Conservation (phyloP, 2,888 invertebrate species). For the Adela reaumurella region DNA sequence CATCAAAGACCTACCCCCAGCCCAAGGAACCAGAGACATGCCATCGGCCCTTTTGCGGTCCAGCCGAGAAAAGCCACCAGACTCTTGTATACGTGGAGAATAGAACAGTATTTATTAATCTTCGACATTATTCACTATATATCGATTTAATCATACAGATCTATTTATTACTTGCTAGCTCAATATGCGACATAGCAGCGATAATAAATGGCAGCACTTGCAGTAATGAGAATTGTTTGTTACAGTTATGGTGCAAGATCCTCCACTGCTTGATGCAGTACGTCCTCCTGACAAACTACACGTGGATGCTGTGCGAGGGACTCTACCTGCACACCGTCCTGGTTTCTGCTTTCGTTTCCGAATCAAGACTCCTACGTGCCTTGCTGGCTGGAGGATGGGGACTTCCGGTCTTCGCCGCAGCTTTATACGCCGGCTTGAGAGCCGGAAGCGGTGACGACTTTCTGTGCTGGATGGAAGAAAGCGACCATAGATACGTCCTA, state of each 20-base stretch:
- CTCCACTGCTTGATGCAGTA: slow-evolving; percentile 83
- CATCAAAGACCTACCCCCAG: too few species aligned
- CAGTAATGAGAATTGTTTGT: too few species aligned
- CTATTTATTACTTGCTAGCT: too few species aligned
- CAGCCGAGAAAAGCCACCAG: too few species aligned
- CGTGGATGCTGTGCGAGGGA: slow-evolving; percentile 97
- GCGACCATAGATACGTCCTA: slow-evolving; percentile 67
- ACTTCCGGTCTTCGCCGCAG: slow-evolving; percentile 65
- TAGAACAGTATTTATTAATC: too few species aligned
- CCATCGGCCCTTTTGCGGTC: too few species aligned
- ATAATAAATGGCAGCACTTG: too few species aligned
- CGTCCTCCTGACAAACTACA: slow-evolving; percentile 87
- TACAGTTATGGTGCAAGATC: slow-evolving; percentile 77
- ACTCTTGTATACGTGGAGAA: too few species aligned
- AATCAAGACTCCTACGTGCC: slow-evolving; percentile 78
- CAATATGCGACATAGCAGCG: too few species aligned
- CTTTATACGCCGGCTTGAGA: slow-evolving; percentile 65
- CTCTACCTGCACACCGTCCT: slow-evolving; percentile 91
- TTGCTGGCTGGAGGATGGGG: slow-evolving; percentile 85
- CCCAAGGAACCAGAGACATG: too few species aligned
- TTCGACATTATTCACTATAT: too few species aligned
- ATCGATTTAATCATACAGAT: too few species aligned
- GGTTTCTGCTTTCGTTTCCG: slow-evolving; percentile 86
- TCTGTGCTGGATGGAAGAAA: slow-evolving; percentile 72
- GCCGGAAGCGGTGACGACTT: slow-evolving; percentile 42